Evolutionary conservation across 35 echinoderm and acorn worm species (phyloP), one percentile per base, ranked within the genome.

Genomic region (Eucidaris tribuloides): DNA sequence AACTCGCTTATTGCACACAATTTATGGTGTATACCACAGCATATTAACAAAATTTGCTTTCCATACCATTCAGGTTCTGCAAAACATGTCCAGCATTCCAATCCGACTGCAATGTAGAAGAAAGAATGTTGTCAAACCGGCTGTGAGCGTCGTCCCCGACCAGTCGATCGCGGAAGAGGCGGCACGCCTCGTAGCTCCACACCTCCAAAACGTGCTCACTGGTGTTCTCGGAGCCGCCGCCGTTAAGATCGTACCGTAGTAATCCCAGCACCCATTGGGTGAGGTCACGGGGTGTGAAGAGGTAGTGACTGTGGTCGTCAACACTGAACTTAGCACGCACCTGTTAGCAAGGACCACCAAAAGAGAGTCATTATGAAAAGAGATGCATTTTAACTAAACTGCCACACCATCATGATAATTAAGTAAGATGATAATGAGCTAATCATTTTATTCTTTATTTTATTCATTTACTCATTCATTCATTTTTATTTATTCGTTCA

Each of bases 31-130:
- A 55, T 55, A 14, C 50, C 13, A 22, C 13, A 55, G 22, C n/a
- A n/a, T n/a, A n/a, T n/a, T n/a, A n/a, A 13, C 31, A 61, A 6
- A 46, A 68, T 25, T 27, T 43, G 5, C 17, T 4, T 3, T 20
- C 84, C 85, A 39, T 76, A 96, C 93, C 84, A 42, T 66, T 79
- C 3, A 96, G 76, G 34, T 80, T 93, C 38, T 98, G 85, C 52
- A 98, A 27, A 20, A 98, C 64, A 79, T 98, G 95, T 41, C 95
- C 90, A 66, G 96, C 96, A 84, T 99, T 99, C 96, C 96, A 99
- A 7, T 93, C 90, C 11, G 90, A 72, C 58, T 99, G 96, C 11
- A 99, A 57, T 5, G 82, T 83, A n/a, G 90, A 86, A 18, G 61
- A 58, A 9, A 99, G 64, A 34, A 99, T 99, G 38, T 82, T 93